These are phyloP conservation scores for Cyprinodon brontotheroides DNA, from an alignment of 2,113 vertebrate genomes.

Conservation along the genomic window DNA sequence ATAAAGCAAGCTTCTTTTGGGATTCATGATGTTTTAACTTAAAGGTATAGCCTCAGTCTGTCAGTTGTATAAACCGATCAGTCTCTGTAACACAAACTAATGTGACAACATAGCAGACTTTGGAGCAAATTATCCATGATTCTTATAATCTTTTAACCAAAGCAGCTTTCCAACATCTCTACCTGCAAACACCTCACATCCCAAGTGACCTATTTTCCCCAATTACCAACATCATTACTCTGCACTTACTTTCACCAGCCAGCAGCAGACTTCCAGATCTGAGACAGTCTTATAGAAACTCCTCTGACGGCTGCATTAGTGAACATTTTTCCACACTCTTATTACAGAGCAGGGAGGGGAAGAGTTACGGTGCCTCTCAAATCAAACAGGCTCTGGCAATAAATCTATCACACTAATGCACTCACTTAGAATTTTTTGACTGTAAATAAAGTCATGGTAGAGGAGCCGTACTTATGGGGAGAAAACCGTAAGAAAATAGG, in stretches of 20 bases:
- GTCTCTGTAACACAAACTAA: conserved; percentile 84
- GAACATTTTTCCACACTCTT: conserved; percentile 67
- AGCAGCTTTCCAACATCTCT: conserved; percentile 71
- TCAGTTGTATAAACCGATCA: conserved; percentile 78
- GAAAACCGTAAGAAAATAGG: conserved; percentile 63
- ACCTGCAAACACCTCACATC: conserved; percentile 76
- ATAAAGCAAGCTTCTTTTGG: conserved; percentile 81
- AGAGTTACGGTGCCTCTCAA: conserved; percentile 75
- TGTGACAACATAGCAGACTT: conserved; percentile 83
- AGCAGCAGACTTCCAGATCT: conserved; percentile 55
- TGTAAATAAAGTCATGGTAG: conserved; percentile 76
- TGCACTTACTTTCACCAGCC: conserved; percentile 58
- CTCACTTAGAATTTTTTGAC: conserved; percentile 69
- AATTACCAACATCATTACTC: conserved; percentile 78
- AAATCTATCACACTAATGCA: conserved; percentile 75
- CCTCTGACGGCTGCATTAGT: conserved; percentile 59
- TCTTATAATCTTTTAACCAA: conserved; percentile 74
- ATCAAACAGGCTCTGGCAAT: conserved; percentile 69
- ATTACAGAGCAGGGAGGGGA: conserved; percentile 59
- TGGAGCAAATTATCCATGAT: conserved; percentile 75
- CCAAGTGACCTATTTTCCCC: conserved; percentile 75
- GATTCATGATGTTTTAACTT: conserved; percentile 57
- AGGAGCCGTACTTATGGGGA: conserved; percentile 63
- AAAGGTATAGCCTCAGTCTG: conserved; percentile 64
- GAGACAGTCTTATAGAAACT: conserved; percentile 55